Conservation (phyloP, 2,888 invertebrate genomes). For the Hydrotaea diabolus region DNA sequence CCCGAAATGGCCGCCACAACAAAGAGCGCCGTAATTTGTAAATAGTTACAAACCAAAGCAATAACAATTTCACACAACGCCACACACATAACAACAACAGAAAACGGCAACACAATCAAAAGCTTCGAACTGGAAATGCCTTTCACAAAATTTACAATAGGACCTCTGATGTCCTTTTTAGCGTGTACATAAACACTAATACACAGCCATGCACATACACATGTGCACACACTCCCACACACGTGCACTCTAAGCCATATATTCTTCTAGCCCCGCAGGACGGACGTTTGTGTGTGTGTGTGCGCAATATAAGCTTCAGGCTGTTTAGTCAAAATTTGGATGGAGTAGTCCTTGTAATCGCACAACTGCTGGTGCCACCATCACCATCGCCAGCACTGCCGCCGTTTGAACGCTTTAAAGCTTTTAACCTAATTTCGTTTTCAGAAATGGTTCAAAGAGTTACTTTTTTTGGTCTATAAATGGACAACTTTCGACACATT, state of each 20-base stretch:
- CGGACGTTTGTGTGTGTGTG: neutral
- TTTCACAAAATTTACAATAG: neutral
- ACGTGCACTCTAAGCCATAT: neutral
- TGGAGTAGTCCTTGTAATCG: neutral
- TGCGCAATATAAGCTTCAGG: slow-evolving; percentile 17
- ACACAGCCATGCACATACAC: slow-evolving; percentile 1
- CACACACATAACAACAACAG: neutral
- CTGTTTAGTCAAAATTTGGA: slow-evolving; percentile 5
- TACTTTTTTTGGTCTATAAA: slow-evolving; percentile 44
- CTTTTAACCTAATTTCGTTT: slow-evolving; percentile 65
- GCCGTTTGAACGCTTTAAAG: slow-evolving; percentile 7
- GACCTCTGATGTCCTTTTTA: slow-evolving; percentile 11
- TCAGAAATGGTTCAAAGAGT: slow-evolving; percentile 46
- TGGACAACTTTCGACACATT: slow-evolving; percentile 23
- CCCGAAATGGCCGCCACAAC: slow-evolving; percentile 13
- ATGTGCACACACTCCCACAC: neutral
- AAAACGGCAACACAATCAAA: slow-evolving; percentile 5
- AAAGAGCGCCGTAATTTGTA: neutral
- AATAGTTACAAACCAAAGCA: slow-evolving; percentile 20
- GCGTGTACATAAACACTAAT: slow-evolving; percentile 6
- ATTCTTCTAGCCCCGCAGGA: neutral
- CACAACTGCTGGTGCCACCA: neutral
- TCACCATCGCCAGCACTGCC: neutral
- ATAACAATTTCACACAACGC: neutral
- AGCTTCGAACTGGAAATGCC: neutral